Evolutionary conservation across 2,797 vertebrate species (phyloP).

Genomic region (Melopsittacus undulatus): DNA sequence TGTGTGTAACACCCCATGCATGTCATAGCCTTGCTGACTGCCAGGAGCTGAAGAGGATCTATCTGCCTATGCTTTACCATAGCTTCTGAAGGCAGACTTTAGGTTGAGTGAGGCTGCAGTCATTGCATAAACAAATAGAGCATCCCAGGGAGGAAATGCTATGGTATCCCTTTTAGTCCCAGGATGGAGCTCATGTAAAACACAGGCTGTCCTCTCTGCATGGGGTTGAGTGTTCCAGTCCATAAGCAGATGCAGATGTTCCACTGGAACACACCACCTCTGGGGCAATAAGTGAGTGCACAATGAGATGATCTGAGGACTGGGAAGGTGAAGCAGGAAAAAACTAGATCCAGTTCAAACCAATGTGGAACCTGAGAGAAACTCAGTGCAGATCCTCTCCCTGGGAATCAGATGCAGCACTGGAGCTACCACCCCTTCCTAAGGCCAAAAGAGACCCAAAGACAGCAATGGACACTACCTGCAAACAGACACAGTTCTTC

Average conservation of each 20-base stretch:
- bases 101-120: background rate
- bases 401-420: background rate
- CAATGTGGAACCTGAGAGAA: background rate
- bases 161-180: background rate
- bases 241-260: background rate
- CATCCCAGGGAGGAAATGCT: background rate
- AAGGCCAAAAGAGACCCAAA: background rate
- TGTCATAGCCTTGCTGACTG: background rate
- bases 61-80: background rate
- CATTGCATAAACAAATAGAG: background rate
- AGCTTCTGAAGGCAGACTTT: background rate
- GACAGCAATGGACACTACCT: background rate
- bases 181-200: background rate
- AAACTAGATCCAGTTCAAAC: background rate
- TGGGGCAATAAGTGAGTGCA: background rate
- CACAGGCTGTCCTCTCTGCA: background rate
- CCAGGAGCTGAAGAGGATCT: background rate
- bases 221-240: background rate
- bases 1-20: accelerated
- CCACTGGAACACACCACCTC: background rate
- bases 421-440: background rate
- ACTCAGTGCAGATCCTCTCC: background rate
- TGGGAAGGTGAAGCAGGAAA: background rate
- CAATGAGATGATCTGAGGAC: accelerated
- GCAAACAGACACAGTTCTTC: background rate